Evolutionary conservation across 2,113 vertebrate genomes (phyloP).

Genomic region (Microcebus griseorufus): DNA sequence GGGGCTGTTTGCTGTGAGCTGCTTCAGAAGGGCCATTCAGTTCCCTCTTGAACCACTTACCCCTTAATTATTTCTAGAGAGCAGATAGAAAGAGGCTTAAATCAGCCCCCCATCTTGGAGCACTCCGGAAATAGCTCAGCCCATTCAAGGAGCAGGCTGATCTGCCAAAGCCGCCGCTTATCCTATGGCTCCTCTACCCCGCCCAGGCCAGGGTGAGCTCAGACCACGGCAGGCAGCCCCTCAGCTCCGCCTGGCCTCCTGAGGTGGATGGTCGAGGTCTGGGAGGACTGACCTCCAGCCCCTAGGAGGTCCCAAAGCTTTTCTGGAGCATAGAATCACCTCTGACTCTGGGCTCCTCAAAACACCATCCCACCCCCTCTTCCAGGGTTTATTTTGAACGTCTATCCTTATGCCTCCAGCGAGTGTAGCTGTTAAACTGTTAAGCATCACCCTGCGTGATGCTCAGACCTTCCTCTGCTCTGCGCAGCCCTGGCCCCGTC

Average conservation of each 20-base stretch:
- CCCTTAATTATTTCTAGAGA: constrained; percentile 62
- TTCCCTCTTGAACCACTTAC: constrained; percentile 62
- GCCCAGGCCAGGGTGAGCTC: neutral
- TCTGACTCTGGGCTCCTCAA: neutral
- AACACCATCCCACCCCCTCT: neutral
- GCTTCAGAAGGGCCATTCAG: constrained; percentile 39
- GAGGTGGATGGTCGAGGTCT: neutral
- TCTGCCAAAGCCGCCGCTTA: neutral
- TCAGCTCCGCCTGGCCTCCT: neutral
- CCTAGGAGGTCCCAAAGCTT: neutral
- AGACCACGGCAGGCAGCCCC: neutral
- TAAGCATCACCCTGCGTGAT: neutral
- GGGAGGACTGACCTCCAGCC: neutral
- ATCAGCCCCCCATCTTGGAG: neutral
- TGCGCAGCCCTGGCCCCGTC: too few species aligned
- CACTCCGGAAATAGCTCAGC: neutral
- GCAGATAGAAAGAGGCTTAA: neutral
- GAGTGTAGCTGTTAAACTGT: neutral
- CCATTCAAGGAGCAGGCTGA: neutral
- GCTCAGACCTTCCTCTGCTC: neutral
- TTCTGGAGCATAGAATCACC: neutral
- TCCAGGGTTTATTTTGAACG: neutral
- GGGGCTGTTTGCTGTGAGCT: constrained; percentile 24
- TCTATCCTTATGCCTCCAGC: neutral
- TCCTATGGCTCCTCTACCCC: neutral